Base-by-base conservation (phyloP, 35 echinoderm and acorn worm species). In the Apostichopus californicus region DNA sequence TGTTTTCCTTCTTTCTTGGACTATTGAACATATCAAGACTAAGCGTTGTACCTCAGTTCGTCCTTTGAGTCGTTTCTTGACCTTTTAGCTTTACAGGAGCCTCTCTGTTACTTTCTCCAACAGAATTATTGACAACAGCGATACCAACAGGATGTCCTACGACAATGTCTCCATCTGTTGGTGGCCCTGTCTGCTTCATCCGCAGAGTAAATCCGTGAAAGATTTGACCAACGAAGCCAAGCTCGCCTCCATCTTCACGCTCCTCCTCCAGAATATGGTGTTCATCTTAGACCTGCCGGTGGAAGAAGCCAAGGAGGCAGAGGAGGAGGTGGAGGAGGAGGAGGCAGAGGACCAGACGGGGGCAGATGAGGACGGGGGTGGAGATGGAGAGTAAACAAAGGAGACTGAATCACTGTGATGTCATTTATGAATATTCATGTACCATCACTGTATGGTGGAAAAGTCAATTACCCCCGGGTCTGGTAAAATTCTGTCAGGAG, bases 101-200 rank as follows among this genome's bases (percentile, higher is more conserved):
- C 78, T 34, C 78, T 63, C 77, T 92, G 80, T 65, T 46, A 46
- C 34, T 46, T 2, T 46, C 34, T 46, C 34, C 34, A 46, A 9
- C 94, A 99, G 97, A 89, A 96, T 99, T n/a, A 96, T 90, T n/a
- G 78, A 83, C 70, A 54, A 94, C 59, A 87, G 90, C 14, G 97
- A 93, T 8, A 57, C 79, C 46, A 99, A 99, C 75, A 92, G 91
- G 64, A 99, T 99, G 97, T 83, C 93, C 5, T 83, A 63, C 11
- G 93, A 99, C 73, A 99, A 99, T 65, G 77, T 99, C n/a, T 93
- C 95, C 17, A 92, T 95, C 54, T 99, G 97, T 56, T 99, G 97
- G 97, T 99, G 95, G 97, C 97, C 97, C 2, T 94, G 93, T 54
- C 93, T 99, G 28, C 90, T 99, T 9, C 97, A 99, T 20, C 97